A percentile compares a stretch with the other conserved stretches of the same genome.
phyloP scores from a whole-genome alignment of 2,113 vertebrate genomes.

The Amphiprion ocellaris region DNA sequence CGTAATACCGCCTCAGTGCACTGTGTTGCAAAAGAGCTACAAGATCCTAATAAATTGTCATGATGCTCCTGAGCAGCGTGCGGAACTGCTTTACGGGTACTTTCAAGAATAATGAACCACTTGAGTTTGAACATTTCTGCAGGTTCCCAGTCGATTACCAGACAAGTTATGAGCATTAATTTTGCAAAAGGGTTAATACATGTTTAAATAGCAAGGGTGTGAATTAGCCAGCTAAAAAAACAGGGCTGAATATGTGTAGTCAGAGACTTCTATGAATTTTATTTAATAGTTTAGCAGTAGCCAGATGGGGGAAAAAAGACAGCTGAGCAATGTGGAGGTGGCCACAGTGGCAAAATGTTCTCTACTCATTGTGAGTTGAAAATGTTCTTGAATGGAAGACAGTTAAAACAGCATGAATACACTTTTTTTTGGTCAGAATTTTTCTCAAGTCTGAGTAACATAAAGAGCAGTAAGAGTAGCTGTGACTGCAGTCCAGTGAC shows the following conservation, averaged over 20 bases:
- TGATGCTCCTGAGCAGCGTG: background rate
- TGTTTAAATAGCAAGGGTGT: background rate
- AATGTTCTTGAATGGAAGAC: background rate
- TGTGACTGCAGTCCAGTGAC: background rate
- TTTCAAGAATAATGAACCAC: conserved; percentile 30
- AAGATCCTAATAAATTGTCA: conserved; percentile 21
- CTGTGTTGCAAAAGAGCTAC: conserved; percentile 18
- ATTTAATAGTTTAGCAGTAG: no score
- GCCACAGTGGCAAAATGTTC: no score
- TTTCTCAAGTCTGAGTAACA: background rate
- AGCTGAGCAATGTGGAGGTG: background rate
- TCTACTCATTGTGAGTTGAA: background rate
- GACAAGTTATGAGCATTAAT: background rate
- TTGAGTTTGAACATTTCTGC: conserved; percentile 8
- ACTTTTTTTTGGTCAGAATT: background rate
- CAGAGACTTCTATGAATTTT: background rate
- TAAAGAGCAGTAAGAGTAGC: background rate
- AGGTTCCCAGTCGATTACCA: background rate
- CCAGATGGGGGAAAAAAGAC: background rate
- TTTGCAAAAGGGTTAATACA: background rate
- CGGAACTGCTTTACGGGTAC: background rate
- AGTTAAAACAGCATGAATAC: background rate
- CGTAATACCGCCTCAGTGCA: background rate
- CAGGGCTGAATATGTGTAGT: background rate
- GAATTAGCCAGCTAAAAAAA: conserved; percentile 15